These are phyloP conservation scores for Eclectus roratus DNA, from an alignment of 2,113 vertebrate species.

Conservation along the genomic window DNA sequence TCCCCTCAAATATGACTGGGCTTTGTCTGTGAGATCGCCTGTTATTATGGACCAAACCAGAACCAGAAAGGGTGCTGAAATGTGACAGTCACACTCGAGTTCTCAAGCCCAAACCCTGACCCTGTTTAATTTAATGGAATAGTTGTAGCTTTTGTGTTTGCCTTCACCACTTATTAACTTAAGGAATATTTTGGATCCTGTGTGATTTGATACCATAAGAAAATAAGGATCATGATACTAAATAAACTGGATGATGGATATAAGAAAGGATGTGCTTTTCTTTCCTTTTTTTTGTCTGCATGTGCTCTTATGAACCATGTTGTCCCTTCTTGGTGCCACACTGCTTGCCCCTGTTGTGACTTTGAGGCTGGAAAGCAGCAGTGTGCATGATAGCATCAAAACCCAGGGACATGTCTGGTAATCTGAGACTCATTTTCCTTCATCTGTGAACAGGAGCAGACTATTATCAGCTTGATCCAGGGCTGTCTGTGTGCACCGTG, in stretches of 20 bases:
- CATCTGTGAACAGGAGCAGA: neutral
- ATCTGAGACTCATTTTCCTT: conserved; percentile 14
- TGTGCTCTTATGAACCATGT: neutral
- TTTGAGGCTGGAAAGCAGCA: conserved; percentile 20
- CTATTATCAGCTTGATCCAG: neutral
- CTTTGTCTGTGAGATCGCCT: neutral
- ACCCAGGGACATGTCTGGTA: neutral
- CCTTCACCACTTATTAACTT: neutral
- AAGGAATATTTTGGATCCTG: neutral
- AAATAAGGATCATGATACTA: neutral
- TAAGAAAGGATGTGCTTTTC: neutral
- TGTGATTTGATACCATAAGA: neutral
- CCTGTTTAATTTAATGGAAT: neutral
- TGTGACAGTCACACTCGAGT: rapidly evolving
- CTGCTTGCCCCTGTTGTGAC: conserved; percentile 46
- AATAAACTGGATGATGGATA: neutral
- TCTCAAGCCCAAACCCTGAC: neutral
- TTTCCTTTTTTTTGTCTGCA: neutral
- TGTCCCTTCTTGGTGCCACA: conserved; percentile 26
- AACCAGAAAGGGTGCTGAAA: neutral
- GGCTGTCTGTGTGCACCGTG: neutral
- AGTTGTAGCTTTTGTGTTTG: neutral
- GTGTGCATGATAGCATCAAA: conserved; percentile 33
- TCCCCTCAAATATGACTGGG: neutral
- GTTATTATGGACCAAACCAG: neutral